phyloP scores from a whole-genome alignment of 2,113 vertebrate genomes.

The Myrmecobius fasciatus region DNA sequence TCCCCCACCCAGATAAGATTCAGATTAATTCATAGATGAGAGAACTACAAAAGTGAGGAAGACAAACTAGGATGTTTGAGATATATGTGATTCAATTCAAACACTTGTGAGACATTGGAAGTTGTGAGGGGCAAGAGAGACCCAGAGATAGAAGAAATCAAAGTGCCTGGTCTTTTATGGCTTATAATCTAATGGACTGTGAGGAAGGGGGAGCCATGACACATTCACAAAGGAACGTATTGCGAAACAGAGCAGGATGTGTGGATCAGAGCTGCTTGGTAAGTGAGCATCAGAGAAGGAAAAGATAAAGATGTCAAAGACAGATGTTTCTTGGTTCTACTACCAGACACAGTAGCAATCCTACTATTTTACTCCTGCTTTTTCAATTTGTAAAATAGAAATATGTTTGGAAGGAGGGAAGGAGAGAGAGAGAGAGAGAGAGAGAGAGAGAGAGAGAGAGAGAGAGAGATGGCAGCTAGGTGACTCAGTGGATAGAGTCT shows the following conservation, averaged over 20 bases:
- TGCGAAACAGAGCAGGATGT: not conserved
- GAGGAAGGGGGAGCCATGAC: too few relatives aligned
- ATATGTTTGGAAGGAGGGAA: not conserved
- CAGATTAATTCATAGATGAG: not conserved
- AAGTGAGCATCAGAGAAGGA: too few relatives aligned
- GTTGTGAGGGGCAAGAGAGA: not conserved
- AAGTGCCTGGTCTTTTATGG: not conserved
- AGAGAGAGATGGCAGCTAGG: too few relatives aligned
- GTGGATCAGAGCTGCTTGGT: not conserved
- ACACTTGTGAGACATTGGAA: not conserved
- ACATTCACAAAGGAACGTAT: not conserved
- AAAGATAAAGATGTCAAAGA: not conserved
- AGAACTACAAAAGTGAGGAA: not conserved
- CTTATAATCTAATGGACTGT: not conserved
- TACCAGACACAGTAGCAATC: not conserved
- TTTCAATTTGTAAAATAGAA: not conserved
- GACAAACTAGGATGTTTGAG: not conserved
- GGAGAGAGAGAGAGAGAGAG: too few relatives aligned
- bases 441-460: too few relatives aligned
- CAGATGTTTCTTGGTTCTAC: not conserved
- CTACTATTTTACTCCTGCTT: not conserved
- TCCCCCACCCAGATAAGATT: not conserved
- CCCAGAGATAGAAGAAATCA: not conserved
- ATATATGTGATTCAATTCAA: not conserved
- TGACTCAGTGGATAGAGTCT: too few relatives aligned